Base-by-base conservation (phyloP, 2,113 vertebrate genomes). In the Peromyscus leucopus region DNA sequence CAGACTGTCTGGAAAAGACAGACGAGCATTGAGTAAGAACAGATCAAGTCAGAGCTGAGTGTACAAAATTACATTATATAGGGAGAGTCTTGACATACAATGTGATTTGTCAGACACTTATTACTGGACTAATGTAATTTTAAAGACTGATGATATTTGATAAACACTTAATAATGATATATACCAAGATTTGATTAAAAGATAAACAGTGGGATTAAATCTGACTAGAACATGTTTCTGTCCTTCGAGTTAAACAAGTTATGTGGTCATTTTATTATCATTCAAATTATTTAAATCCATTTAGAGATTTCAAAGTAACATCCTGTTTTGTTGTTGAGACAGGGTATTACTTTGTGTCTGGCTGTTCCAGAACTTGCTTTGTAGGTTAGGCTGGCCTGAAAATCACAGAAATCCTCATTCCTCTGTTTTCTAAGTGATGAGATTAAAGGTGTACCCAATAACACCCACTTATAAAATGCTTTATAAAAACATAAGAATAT, bases 221-320 rank as follows among this genome's bases (percentile, higher is more conserved):
- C 69, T 71, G n/a, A 65, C 9, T 89, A 39, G n/a, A 69, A 95
- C 16, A 74, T 57, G 90, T 39, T 21, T 92, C 19, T 92, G 31
- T 5, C 1, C 61, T 93, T 87, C n/a, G 59, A 88, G 21, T 86
- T 80, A 48, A 84, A 78, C 28, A 39, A 57, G 87, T 79, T 26
- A 69, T 10, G 55, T 28, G 61, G 2, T 63, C 1, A 39, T 90
- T 8, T 87, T 74, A 24, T 55, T 76, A 61, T 55, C 72, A 61
- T 80, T 0, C 6, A 76, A 59, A 95, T 85, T 67, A 22, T 3
- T 6, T 26, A 76, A 72, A 36, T 93, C 63, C 22, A 96, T 82
- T 95, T 28, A 71, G 7, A 74, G 2, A 57, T 94, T 91, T 82
- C 59, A 82, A 93, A 82, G 24, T 3, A 80, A 82, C 85, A 89